A percentile compares a stretch with the other conserved stretches of the same genome.
These are phyloP conservation scores for Bos indicus DNA, from an alignment of 2,113 vertebrate genomes.

Conservation along the genomic window DNA sequence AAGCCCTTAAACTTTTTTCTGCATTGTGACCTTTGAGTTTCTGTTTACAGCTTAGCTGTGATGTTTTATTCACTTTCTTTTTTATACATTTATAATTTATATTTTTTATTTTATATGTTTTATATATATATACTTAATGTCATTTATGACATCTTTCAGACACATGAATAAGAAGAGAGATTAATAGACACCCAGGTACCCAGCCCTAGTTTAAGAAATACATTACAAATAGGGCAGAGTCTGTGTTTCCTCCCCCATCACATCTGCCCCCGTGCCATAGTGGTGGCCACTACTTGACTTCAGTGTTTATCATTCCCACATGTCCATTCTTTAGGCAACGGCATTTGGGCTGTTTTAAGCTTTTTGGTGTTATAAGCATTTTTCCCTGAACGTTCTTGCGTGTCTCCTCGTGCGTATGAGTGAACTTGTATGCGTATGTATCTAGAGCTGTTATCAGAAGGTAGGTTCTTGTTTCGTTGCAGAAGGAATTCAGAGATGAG, in stretches of 20 bases:
- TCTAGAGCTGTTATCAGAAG: not conserved
- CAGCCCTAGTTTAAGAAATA: not conserved
- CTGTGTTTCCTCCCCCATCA: not conserved
- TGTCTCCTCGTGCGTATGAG: not conserved
- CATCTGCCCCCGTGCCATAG: not conserved
- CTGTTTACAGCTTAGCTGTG: not conserved
- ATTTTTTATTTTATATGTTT: not conserved
- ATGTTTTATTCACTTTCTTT: not conserved
- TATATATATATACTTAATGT: not conserved
- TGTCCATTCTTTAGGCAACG: not conserved
- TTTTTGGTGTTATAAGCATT: not conserved
- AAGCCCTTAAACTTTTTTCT: not conserved
- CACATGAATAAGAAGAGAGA: not conserved
- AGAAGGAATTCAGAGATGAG: not conserved
- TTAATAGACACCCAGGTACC: not conserved
- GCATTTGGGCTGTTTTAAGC: not conserved
- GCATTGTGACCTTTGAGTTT: not conserved
- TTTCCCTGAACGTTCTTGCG: not conserved
- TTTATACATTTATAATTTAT: not conserved
- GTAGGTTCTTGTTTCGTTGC: not conserved
- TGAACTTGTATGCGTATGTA: not conserved
- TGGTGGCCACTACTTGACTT: not conserved
- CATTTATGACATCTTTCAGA: slow-evolving; percentile 15
- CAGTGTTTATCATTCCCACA: not conserved
- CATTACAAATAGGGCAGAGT: not conserved